Evolutionary conservation across 2,797 vertebrate species (phyloP), one percentile per base, ranked within the genome.

Genomic region (Ibycter americanus): DNA sequence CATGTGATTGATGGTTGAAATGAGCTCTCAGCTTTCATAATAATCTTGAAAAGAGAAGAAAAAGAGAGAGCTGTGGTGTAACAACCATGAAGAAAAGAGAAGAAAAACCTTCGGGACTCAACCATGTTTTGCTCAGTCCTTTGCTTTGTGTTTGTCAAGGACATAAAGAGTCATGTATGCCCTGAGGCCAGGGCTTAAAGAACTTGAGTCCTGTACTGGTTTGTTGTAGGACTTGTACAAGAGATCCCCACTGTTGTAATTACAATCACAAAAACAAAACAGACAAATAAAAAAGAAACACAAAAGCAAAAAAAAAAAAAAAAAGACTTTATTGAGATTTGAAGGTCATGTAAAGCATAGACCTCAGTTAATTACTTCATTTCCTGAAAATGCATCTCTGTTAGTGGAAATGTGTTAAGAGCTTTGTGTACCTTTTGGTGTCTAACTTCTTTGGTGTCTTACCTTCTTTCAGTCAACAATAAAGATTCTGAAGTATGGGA

Each of bases 81-180:
- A 63, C 46, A 74, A 68, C 36, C 36, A 31, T n/a, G 58, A 91
- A 66, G 49, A 70, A 73, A 59, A 70, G 59, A 88, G 34, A 83
- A 77, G 27, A 90, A 72, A 91, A 87, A 16, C 11, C 59, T 74
- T 90, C 3, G 7, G 49, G 46, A 91, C 58, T 94, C 70, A 86
- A 44, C 13, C 7, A 8, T 51, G 36, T 61, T 93, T 95, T 83
- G 6, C 63, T 63, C 40, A 21, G 52, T 73, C 11, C 11, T 86
- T 83, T 77, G n/a, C 62, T 93, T 44, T 61, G 8, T 58, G 12
- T 87, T 83, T 66, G 55, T 74, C 79, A 71, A 86, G 82, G 80
- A n/a, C 65, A 3, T 87, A 61, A 72, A 74, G 26, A 65, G 59
- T 85, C 49, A 34, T 31, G 31, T 63, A 38, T 68, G 55, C n/a